Evolutionary conservation across 2,113 vertebrate genomes (phyloP).

Genomic region (pig (Sus scrofa)): T2T-Sscrofa CM000824.6:141645001-141645500

Average conservation of each 20-base stretch:
- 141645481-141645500: background rate
- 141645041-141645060: background rate
- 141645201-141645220: background rate
- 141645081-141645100: background rate
- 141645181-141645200: background rate
- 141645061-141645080: background rate
- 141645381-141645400: background rate
- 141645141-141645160: background rate
- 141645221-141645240: background rate
- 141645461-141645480: background rate
- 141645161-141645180: background rate
- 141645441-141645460: background rate
- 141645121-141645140: background rate
- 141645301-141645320: background rate
- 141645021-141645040: background rate
- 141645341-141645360: background rate
- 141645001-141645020: background rate
- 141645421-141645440: background rate
- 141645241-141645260: background rate
- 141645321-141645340: background rate
- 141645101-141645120: background rate
- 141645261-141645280: background rate
- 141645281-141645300: background rate
- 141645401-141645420: conserved; percentile 54
- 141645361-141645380: background rate